phyloP scores from a whole-genome alignment of 2,113 vertebrate genomes.

The Pitta sordida region DNA sequence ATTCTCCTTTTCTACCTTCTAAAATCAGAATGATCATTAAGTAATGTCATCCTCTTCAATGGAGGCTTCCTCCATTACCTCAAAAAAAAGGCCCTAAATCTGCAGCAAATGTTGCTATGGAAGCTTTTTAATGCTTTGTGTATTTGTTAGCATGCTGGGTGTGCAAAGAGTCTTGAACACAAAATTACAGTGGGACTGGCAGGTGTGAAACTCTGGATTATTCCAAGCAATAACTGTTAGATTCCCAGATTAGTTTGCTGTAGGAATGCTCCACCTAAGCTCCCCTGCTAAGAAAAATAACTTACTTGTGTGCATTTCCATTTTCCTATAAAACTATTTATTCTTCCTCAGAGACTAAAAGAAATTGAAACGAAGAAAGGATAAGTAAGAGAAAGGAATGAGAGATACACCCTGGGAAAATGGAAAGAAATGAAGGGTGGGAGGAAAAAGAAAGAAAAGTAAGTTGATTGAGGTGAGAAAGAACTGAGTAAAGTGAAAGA shows the following conservation, averaged over 20 bases:
- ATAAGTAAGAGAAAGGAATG: background rate
- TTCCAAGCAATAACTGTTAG: background rate
- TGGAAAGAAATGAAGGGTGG: background rate
- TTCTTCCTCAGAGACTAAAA: background rate
- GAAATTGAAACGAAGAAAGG: background rate
- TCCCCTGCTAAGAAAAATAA: background rate
- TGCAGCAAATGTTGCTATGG: background rate
- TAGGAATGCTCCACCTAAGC: background rate
- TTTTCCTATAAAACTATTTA: background rate
- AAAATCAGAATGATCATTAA: background rate
- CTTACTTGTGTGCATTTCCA: background rate
- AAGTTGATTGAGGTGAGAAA: background rate
- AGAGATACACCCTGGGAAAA: background rate
- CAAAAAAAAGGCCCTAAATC: background rate
- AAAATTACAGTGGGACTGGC: background rate
- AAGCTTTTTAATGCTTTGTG: background rate
- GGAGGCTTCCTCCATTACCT: background rate
- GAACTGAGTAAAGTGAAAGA: background rate
- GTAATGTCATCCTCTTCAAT: background rate
- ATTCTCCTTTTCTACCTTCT: background rate
- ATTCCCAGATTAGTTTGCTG: background rate
- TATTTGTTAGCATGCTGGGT: background rate
- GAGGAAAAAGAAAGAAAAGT: background rate
- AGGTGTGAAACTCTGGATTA: background rate
- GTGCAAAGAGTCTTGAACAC: background rate